Base-by-base conservation (phyloP, 2,888 invertebrate species). In the Drosophila kokeensis region DNA sequence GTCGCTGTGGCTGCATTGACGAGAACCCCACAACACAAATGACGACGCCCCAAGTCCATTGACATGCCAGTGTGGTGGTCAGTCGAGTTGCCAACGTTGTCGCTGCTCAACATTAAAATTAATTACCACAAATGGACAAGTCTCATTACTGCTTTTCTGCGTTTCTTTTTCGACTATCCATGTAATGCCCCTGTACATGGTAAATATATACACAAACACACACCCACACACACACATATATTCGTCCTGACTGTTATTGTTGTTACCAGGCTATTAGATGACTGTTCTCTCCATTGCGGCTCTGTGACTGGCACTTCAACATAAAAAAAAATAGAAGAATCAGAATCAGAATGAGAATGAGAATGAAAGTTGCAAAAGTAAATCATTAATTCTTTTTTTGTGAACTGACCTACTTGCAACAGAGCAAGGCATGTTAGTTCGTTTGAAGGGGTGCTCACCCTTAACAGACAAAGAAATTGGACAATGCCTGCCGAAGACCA, bases 41-140 rank as follows among this genome's bases (percentile, higher is more conserved):
- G 79, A 83, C 76, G 79, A 81, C 76, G 74, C 74, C 78, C 68
- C 75, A 81, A 77, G 76, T 82, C 76, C 86, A 89, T 87, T 81
- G 83, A 89, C 83, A 81, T 82, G 62, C 38, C 36, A 18, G 55
- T 72, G 75, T 65, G 75, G 69, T 60, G 75, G 69, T 60, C 66
- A 59, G 52, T 69, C 32, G 65, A 64, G 76, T 79, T 77, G 74
- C 54, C 67, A 73, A 45, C 69, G 81, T 67, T 63, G 68, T 74
- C 72, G 73, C 69, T 73, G 79, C 71, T 76, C 72, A 83, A 69
- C 90, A 83, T 86, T 88, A 88, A 88, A 90, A 87, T 87, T 86
- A 87, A 87, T 90, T 87, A 87, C 87, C 82, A 79, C 86, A 88
- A 87, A 88, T 86, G 87, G 86, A 83, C 82, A 88, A 77, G 75